Conservation (phyloP, 2,888 invertebrate genomes). For the Acholoe squamosa region DNA sequence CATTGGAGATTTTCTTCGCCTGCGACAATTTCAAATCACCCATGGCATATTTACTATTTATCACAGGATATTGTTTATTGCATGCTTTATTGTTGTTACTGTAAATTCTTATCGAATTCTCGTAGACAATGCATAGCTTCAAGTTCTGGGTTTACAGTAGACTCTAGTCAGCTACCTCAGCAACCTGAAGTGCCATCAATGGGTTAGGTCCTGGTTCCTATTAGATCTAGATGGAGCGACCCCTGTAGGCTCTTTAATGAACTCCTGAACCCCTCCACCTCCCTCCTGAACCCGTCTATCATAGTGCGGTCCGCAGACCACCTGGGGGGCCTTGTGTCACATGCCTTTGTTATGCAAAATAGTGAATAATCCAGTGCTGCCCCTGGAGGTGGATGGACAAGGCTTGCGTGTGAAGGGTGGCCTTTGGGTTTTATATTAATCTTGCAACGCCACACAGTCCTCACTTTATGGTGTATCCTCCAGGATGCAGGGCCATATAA, state of each 20-base stretch:
- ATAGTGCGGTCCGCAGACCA: background rate
- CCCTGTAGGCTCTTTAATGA: background rate
- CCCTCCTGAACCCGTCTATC: background rate
- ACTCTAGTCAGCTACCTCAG: background rate
- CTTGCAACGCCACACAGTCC: background rate
- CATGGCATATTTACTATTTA: too few relatives aligned
- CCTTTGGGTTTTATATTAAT: background rate
- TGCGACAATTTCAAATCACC: too few relatives aligned
- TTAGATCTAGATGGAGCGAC: background rate
- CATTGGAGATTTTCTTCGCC: too few relatives aligned
- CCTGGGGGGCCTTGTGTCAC: constrained; percentile 1
- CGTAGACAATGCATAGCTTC: too few relatives aligned
- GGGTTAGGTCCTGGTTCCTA: background rate
- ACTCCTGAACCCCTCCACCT: background rate
- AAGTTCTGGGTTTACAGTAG: too few relatives aligned
- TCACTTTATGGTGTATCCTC: too few relatives aligned
- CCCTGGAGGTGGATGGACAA: background rate
- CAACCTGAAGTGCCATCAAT: constrained; percentile 9
- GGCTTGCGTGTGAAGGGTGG: background rate
- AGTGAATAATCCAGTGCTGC: background rate
- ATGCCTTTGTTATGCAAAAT: constrained; percentile 8
- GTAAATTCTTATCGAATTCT: too few relatives aligned
- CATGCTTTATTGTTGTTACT: too few relatives aligned
- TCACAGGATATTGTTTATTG: too few relatives aligned
- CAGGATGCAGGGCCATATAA: too few relatives aligned